These are phyloP conservation scores for Cheilosia variabilis DNA, from an alignment of 2,888 invertebrate genomes.

Conservation along the genomic window DNA sequence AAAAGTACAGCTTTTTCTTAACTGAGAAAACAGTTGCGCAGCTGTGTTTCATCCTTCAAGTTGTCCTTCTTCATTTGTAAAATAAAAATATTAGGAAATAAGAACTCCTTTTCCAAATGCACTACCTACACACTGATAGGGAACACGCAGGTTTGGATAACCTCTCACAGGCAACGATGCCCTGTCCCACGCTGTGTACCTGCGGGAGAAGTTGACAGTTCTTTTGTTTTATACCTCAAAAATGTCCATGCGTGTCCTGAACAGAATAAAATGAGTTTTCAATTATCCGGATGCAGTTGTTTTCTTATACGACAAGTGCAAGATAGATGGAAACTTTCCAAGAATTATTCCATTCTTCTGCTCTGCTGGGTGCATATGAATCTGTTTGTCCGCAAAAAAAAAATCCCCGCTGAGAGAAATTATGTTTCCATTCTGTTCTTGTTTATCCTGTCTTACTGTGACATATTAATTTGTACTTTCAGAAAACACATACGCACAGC, in stretches of 20 bases:
- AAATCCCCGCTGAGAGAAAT: not conserved
- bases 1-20: no score
- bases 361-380: conserved; percentile 13
- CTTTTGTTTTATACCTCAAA: not conserved
- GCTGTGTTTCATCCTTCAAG: no score
- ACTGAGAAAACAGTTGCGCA: no score
- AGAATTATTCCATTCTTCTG: conserved; percentile 1
- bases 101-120: no score
- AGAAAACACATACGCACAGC: not conserved
- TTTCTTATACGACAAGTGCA: not conserved
- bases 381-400: not conserved
- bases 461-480: conserved; percentile 12
- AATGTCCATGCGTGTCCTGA: not conserved
- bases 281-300: conserved; percentile 10
- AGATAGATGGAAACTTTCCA: conserved; percentile 3
- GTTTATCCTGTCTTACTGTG: not conserved
- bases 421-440: not conserved
- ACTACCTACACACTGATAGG: no score
- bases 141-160: no score
- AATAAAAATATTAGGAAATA: no score
- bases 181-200: no score
- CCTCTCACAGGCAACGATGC: no score
- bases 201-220: not conserved
- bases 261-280: conserved; percentile 7
- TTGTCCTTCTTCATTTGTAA: no score